Percentiles rank a stretch among this genome's conserved stretches.
Conservation (phyloP, 2,113 vertebrate genomes). For the Riparia riparia region DNA sequence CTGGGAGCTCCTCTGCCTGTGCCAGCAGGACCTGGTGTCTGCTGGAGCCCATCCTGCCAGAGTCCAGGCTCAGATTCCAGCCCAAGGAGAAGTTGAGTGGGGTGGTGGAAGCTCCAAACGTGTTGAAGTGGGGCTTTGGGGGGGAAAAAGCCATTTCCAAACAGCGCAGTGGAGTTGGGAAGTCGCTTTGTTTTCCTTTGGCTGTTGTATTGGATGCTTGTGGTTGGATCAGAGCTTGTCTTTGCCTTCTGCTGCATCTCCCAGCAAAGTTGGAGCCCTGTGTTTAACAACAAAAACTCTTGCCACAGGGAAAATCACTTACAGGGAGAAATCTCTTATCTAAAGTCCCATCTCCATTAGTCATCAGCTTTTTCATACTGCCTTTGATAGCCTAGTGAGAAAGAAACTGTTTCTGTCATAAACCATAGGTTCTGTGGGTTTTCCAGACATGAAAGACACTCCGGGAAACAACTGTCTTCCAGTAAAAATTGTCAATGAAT, state of each 20-base stretch:
- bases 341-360: conserved; percentile 38
- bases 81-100: neutral
- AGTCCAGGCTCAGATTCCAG: neutral
- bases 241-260: conserved; percentile 17
- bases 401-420: neutral
- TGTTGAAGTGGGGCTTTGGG: neutral
- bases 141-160: neutral
- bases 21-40: neutral
- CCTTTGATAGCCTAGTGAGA: conserved; percentile 31
- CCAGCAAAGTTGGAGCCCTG: neutral
- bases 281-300: neutral
- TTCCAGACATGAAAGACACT: conserved; percentile 24
- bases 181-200: conserved; percentile 55
- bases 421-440: conserved; percentile 4
- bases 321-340: conserved; percentile 22
- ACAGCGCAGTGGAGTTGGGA: neutral
- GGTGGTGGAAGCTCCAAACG: neutral
- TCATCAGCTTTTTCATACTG: conserved; percentile 1
- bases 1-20: neutral
- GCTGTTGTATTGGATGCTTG: conserved; percentile 52
- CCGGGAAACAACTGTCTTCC: conserved; percentile 31
- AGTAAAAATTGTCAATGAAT: neutral
- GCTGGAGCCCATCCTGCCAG: neutral
- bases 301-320: neutral
- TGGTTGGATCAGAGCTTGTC: conserved; percentile 25